phyloP scores from a whole-genome alignment of 2,797 vertebrate species.

The Enteromius fasciolatus region DNA sequence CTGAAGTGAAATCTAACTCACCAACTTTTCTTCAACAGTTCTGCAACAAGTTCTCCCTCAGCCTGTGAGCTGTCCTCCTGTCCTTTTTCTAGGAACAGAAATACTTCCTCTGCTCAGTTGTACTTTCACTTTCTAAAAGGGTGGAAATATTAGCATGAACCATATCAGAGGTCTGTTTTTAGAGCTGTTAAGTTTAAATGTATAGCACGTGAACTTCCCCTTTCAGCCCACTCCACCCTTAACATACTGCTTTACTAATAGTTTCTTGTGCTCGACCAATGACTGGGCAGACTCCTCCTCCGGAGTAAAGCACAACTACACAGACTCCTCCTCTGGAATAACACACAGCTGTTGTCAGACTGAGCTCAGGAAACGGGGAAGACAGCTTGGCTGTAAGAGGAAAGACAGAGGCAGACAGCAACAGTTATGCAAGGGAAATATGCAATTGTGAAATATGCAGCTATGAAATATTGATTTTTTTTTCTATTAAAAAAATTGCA shows the following conservation, averaged over 20 bases:
- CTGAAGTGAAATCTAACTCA: constrained; percentile 40
- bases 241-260: constrained; percentile 43
- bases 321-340: constrained; percentile 49
- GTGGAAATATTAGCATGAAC: background rate
- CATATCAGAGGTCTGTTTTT: constrained; percentile 11
- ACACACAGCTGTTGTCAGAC: constrained; percentile 60
- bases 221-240: constrained; percentile 48
- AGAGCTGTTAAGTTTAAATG: constrained; percentile 27
- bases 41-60: constrained; percentile 41
- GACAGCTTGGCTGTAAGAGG: constrained; percentile 13
- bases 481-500: background rate
- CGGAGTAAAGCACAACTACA: constrained; percentile 12
- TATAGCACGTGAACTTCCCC: constrained; percentile 44
- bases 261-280: constrained; percentile 46
- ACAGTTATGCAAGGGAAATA: constrained; percentile 4
- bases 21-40: constrained; percentile 32
- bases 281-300: constrained; percentile 47
- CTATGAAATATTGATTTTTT: background rate
- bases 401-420: constrained; percentile 19
- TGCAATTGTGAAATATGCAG: background rate
- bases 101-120: constrained; percentile 33
- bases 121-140: constrained; percentile 12
- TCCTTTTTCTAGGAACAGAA: constrained; percentile 39
- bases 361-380: constrained; percentile 38
- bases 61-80: constrained; percentile 16